Percentiles rank a stretch among this genome's conserved stretches.
Evolutionary conservation across 2,888 invertebrate genomes (phyloP).

Genomic region (Leucoptera coffeella): DNA sequence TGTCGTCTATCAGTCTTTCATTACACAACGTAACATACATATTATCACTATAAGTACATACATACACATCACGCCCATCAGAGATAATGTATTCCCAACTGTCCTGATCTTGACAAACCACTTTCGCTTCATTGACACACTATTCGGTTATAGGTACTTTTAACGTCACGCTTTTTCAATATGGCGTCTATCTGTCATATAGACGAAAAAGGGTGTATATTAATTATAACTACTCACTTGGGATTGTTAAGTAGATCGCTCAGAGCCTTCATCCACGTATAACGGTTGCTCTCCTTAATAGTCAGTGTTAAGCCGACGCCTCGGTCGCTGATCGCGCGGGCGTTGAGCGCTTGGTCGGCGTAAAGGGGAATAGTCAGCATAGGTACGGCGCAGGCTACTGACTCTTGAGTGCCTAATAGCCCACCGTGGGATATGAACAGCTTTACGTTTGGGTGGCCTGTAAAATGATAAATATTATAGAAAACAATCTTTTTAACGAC

Average conservation of each 20-base stretch:
- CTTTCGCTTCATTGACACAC: too few species aligned
- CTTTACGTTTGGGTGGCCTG: constrained; percentile 49
- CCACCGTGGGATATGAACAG: constrained; percentile 60
- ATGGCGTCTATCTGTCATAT: too few species aligned
- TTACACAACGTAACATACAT: too few species aligned
- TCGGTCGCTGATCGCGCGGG: constrained; percentile 36
- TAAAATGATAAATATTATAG: too few species aligned
- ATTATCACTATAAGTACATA: too few species aligned
- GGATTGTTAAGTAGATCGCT: constrained; percentile 29
- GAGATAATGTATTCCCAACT: too few species aligned
- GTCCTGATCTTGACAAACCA: too few species aligned
- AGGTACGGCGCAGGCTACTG: constrained; percentile 49
- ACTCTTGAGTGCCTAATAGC: constrained; percentile 54
- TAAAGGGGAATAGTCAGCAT: constrained; percentile 48
- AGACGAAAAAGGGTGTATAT: constrained; percentile 2
- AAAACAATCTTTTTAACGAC: too few species aligned
- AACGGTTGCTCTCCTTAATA: constrained; percentile 19
- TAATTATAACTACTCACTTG: constrained; percentile 19
- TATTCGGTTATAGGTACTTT: too few species aligned
- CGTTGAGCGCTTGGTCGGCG: constrained; percentile 49
- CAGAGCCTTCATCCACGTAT: constrained; percentile 24
- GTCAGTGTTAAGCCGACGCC: constrained; percentile 37
- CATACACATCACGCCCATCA: too few species aligned
- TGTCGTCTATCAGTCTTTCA: too few species aligned
- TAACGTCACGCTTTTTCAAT: too few species aligned